phyloP scores from a whole-genome alignment of 1,140 invertebrate species.

The Trachelipus rathkii region DNA sequence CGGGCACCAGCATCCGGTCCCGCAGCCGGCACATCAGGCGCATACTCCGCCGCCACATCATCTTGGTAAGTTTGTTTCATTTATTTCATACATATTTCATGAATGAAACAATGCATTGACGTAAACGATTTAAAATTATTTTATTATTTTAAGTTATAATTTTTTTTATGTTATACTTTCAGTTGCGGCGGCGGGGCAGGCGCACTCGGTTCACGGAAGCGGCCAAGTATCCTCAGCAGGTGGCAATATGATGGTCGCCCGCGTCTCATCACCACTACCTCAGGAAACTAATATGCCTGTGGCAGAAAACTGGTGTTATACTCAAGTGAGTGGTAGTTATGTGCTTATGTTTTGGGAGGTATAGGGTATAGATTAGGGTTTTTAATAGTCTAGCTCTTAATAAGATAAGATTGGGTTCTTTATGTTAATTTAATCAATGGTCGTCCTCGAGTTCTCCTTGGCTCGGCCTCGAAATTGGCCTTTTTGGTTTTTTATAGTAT shows the following conservation, averaged over 20 bases:
- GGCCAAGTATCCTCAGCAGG: conserved; percentile 14
- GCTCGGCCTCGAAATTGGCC: too few species aligned
- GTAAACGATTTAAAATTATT: too few species aligned
- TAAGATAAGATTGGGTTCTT: too few species aligned
- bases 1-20: background rate
- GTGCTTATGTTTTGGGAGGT: too few species aligned
- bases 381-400: too few species aligned
- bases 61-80: background rate
- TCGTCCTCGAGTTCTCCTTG: too few species aligned
- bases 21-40: background rate
- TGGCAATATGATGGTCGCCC: conserved; percentile 72
- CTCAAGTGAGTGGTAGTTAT: conserved; percentile 66
- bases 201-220: background rate
- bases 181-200: background rate
- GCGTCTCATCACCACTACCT: conserved; percentile 73
- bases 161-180: background rate
- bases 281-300: conserved; percentile 86
- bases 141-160: too few species aligned
- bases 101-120: too few species aligned
- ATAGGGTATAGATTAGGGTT: too few species aligned
- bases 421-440: too few species aligned
- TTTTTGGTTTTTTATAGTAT: too few species aligned
- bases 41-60: background rate
- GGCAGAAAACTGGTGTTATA: conserved; percentile 94
- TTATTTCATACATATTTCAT: too few species aligned